Evolutionary conservation across 2,113 vertebrate species (phyloP), one percentile per base, ranked within the genome.

Genomic region (Megaceryle torquata): DNA sequence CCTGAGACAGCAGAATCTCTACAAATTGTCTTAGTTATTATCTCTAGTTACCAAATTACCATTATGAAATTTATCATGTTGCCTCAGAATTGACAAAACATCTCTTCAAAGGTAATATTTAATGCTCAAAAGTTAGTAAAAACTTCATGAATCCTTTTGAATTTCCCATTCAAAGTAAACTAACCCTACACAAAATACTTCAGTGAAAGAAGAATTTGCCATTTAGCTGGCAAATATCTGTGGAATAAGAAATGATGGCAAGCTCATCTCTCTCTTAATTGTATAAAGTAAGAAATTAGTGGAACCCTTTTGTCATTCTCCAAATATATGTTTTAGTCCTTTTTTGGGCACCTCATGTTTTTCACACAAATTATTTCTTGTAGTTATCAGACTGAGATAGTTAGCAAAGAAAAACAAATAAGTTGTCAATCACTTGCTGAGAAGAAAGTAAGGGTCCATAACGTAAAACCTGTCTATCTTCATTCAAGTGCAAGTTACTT

Each of bases 401-500:
- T 51, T 54, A 93, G n/a, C 48, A 51, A 31, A 65, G 9, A 75
- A 88, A 88, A 94, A 51, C 65, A 71, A 15, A 7, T 22, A 91
- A 80, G 33, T n/a, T 51, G 67, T 87, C 84, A 71, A 89, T 93
- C 82, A 43, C 29, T 95, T 93, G 61, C 82, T 86, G 82, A 96
- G 79, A 95, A 65, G 37, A 71, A 91, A n/a, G 74, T 39, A 94
- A 81, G 29, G 82, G 26, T 91, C 87, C 41, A 16, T 91, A 53
- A 79, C 10, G 6, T 89, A 82, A 71, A 86, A 51, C 17, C 13
- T 88, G 46, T 78, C 77, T 94, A 35, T 77, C 74, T 90, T 80
- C n/a, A 74, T 87, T 96, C 75, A 92, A 41, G 53, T 82, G 68
- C 89, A 95, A 96, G 86, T 96, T 61, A 94, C 71, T 94, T 97